Conservation (phyloP, 2,113 vertebrate genomes). For the Glaucomys volans region DNA sequence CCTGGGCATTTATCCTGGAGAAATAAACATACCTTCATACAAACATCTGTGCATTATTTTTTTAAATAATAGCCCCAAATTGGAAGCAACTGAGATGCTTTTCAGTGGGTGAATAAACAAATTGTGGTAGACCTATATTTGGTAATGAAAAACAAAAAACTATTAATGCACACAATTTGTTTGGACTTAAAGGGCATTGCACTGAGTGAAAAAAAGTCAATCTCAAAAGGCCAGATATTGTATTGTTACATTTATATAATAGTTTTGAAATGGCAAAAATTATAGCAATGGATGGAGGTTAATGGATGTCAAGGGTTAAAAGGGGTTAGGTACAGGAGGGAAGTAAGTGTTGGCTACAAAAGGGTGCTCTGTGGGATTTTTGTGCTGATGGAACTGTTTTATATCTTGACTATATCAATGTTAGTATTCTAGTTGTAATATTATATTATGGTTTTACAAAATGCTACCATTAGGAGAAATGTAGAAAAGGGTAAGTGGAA, state of each 20-base stretch:
- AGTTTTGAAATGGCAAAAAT: background rate
- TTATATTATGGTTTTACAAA: background rate
- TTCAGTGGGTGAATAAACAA: background rate
- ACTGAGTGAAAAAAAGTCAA: background rate
- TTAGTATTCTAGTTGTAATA: background rate
- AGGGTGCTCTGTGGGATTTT: background rate
- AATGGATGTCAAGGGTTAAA: too few species aligned
- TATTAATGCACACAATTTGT: background rate
- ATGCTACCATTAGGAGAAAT: background rate
- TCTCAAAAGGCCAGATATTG: background rate
- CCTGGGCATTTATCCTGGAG: background rate
- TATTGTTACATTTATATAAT: background rate
- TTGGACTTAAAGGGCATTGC: background rate
- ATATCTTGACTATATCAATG: background rate
- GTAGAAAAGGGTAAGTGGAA: background rate
- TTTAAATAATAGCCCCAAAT: background rate
- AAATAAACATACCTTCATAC: background rate
- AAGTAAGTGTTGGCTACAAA: background rate
- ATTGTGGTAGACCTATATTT: background rate
- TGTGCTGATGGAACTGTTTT: background rate
- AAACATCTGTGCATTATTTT: background rate
- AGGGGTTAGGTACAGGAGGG: background rate
- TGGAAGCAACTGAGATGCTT: background rate
- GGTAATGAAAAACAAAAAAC: background rate
- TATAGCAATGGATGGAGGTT: background rate